These are phyloP conservation scores for Poeciliopsis paucimaculata DNA, from an alignment of 2,797 vertebrate species.

Conservation along the genomic window DNA sequence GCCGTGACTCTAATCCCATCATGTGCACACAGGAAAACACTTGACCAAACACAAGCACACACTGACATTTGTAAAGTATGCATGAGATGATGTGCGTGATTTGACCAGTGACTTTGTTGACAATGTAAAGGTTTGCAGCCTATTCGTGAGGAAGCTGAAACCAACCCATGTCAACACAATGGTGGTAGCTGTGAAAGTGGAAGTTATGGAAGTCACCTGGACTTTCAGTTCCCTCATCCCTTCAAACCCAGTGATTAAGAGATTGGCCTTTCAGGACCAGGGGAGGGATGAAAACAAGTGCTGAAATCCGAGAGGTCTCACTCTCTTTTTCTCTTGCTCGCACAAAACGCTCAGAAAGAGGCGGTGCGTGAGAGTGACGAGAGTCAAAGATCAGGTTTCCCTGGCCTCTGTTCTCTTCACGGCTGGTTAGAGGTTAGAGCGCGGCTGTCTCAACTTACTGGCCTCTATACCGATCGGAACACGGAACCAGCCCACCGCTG, in stretches of 20 bases:
- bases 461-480: conserved; percentile 60
- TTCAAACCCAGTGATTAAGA: conserved; percentile 77
- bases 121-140: conserved; percentile 48
- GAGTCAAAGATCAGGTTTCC: conserved; percentile 82
- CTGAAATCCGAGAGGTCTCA: conserved; percentile 76
- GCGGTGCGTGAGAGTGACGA: conserved; percentile 68
- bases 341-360: conserved; percentile 50
- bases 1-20: conserved; percentile 79
- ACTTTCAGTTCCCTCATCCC: conserved; percentile 62
- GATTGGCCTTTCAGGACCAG: conserved; percentile 73
- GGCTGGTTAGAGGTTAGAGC: conserved; percentile 71
- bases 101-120: conserved; percentile 58
- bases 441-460: conserved; percentile 73
- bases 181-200: conserved; percentile 42
- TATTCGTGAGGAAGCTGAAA: conserved; percentile 48
- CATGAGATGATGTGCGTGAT: conserved; percentile 60
- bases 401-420: conserved; percentile 69
- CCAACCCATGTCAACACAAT: conserved; percentile 57
- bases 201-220: conserved; percentile 79
- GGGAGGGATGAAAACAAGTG: conserved; percentile 67
- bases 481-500: conserved; percentile 53
- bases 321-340: conserved; percentile 29
- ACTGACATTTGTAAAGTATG: conserved; percentile 29
- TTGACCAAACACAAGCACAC: conserved; percentile 52
- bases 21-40: conserved; percentile 68